phyloP scores from a whole-genome alignment of 1,140 invertebrate genomes.

The Antheraea pernyi region DNA sequence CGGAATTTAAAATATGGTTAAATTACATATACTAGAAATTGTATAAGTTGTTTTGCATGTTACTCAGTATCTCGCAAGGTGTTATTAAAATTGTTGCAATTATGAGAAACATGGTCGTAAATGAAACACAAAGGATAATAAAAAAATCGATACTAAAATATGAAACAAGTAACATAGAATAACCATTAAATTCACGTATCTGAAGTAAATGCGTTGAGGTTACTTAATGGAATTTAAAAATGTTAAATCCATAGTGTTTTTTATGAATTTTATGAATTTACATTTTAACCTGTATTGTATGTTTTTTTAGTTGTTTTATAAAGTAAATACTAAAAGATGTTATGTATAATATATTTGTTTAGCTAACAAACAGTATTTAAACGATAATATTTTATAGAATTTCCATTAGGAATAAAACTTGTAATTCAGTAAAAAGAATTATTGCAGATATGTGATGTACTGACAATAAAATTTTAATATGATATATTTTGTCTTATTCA shows the following conservation, averaged over 20 bases:
- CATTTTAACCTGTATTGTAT: background rate
- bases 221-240: background rate
- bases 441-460: slow-evolving; percentile 16
- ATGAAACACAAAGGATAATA: no score
- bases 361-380: background rate
- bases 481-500: slow-evolving; percentile 8
- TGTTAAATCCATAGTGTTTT: background rate
- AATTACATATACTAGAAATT: no score
- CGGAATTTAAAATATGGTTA: no score
- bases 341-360: background rate
- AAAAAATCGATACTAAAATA: background rate
- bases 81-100: no score
- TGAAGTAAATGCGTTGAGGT: background rate
- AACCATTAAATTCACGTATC: background rate
- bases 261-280: background rate
- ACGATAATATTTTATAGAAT: background rate
- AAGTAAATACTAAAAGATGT: background rate
- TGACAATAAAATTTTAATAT: slow-evolving; percentile 24
- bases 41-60: no score
- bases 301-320: background rate
- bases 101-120: no score
- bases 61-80: no score
- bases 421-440: background rate
- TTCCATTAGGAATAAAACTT: background rate
- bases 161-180: background rate